These are phyloP conservation scores for Epistrophe grossulariae DNA, from an alignment of 2,888 invertebrate genomes.

Conservation along the genomic window DNA sequence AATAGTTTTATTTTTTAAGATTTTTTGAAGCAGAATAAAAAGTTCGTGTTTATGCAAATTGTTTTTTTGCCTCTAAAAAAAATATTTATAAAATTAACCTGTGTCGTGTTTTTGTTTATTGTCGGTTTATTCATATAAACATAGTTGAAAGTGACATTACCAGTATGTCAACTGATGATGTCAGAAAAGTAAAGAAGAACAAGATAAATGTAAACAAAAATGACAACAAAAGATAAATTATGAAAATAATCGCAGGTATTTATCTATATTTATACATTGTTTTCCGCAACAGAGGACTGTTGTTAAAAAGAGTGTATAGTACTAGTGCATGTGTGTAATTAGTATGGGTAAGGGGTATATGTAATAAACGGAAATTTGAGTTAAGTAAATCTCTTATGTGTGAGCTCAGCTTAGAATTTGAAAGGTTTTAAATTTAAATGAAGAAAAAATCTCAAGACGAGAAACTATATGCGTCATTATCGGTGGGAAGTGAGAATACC, in stretches of 20 bases:
- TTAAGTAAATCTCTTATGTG: neutral
- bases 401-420: neutral
- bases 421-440: conserved; percentile 1
- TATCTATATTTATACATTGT: neutral
- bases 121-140: conserved; percentile 19
- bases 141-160: conserved; percentile 31
- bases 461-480: conserved; percentile 6
- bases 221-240: conserved; percentile 63
- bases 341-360: neutral
- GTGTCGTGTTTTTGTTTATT: conserved; percentile 14
- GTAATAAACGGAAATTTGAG: neutral
- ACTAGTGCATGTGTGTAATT: neutral
- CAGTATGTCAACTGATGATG: conserved; percentile 62
- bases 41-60: conserved; percentile 9
- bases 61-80: conserved; percentile 1
- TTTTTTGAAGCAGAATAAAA: neutral
- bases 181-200: conserved; percentile 49
- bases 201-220: conserved; percentile 56
- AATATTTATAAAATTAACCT: neutral
- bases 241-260: conserved; percentile 39
- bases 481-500: neutral
- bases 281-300: conserved; percentile 44
- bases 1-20: neutral
- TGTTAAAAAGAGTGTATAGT: neutral
- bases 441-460: neutral